A percentile compares a stretch with the other conserved stretches of the same genome.
Evolutionary conservation across 2,888 invertebrate genomes (phyloP).

Genomic region (Ypsolopha scabrella): DNA sequence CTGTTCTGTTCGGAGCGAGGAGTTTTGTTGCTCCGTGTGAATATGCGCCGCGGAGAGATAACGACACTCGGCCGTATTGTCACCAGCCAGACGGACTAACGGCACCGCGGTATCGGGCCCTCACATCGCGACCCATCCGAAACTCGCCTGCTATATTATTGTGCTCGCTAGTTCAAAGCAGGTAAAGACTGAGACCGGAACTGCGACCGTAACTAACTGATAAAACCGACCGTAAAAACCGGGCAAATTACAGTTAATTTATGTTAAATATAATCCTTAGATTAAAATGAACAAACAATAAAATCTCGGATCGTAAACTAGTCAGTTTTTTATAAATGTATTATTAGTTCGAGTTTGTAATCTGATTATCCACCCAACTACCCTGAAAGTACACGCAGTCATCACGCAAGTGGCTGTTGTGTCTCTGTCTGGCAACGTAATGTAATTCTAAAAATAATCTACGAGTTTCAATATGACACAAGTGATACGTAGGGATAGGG

Average conservation of each 20-base stretch:
- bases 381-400: no score
- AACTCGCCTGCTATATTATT: no score
- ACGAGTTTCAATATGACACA: neutral
- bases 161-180: no score
- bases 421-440: no score
- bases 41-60: slow-evolving; percentile 31
- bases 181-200: neutral
- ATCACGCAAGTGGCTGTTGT: no score
- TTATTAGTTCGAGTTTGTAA: no score
- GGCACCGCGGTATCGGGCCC: slow-evolving; percentile 40
- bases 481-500: neutral
- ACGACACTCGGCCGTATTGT: slow-evolving; percentile 35
- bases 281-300: neutral
- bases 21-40: slow-evolving; percentile 39
- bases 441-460: neutral
- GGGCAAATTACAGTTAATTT: neutral
- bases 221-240: neutral
- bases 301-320: neutral
- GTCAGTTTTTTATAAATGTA: no score
- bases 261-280: neutral
- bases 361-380: no score
- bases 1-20: slow-evolving; percentile 40
- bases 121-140: neutral
- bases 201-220: neutral
- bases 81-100: slow-evolving; percentile 54